Conservation (phyloP, 2,113 vertebrate species). For the Chionodraco myersi region DNA sequence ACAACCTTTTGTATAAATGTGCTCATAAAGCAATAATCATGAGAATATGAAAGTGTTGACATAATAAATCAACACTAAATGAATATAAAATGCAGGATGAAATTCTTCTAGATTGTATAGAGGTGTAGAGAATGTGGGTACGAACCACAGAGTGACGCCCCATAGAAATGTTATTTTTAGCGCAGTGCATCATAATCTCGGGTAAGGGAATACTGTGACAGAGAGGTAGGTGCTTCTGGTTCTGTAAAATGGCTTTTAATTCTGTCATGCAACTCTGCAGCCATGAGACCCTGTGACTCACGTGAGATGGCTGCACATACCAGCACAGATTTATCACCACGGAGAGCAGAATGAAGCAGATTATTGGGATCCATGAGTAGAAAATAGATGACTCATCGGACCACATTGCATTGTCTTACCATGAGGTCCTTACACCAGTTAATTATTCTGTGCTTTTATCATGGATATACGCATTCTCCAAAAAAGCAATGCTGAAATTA, state of each 20-base stretch:
- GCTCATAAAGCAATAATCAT: neutral
- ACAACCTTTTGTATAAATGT: neutral
- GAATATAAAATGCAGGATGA: neutral
- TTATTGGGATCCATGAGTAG: conserved; percentile 28
- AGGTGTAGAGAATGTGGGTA: neutral
- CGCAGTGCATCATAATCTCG: neutral
- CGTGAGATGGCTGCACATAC: conserved; percentile 33
- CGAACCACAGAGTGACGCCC: neutral
- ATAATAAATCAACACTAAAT: neutral
- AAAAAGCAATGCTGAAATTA: neutral
- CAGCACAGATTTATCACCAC: conserved; percentile 16
- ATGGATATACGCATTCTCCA: neutral
- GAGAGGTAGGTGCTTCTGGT: conserved; percentile 2
- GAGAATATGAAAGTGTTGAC: neutral
- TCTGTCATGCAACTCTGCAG: conserved; percentile 14
- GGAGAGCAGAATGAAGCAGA: conserved; percentile 18
- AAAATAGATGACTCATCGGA: conserved; percentile 45
- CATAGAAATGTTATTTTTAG: neutral
- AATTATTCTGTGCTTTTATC: neutral
- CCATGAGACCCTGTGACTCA: conserved; percentile 24
- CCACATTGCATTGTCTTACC: conserved; percentile 22
- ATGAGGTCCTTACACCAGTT: conserved; percentile 8
- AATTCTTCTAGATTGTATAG: neutral
- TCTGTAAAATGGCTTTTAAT: conserved; percentile 12
- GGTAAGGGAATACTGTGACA: neutral